Percentiles rank a stretch among this genome's conserved stretches.
phyloP scores from a whole-genome alignment of 30 jellyfish, hydroid and myxozoan genomes.

The Phacellophora camtschatica region DNA sequence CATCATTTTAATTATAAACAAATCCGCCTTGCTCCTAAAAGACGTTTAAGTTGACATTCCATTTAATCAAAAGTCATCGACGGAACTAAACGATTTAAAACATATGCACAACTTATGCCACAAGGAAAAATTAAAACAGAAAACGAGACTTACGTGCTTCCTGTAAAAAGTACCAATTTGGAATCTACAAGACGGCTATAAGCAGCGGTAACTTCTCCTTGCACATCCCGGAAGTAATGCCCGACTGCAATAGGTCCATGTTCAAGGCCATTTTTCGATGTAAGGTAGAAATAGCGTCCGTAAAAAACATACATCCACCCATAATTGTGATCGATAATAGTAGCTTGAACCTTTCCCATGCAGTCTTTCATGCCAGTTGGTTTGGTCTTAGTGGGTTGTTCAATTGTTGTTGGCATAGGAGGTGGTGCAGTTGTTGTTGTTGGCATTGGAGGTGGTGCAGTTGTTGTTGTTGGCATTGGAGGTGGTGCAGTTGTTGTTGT shows the following conservation, averaged over 20 bases:
- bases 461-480: not conserved
- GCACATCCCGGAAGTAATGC: constrained; percentile 8
- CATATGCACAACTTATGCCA: too few species aligned
- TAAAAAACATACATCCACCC: constrained; percentile 49
- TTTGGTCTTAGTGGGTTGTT: not conserved
- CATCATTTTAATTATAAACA: too few species aligned
- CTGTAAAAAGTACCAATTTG: constrained; percentile 12
- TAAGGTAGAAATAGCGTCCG: constrained; percentile 26
- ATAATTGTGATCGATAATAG: not conserved
- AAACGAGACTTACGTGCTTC: constrained; percentile 50
- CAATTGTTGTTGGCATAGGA: not conserved
- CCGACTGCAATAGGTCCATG: constrained; percentile 21
- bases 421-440: not conserved
- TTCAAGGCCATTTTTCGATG: not conserved
- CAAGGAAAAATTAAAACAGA: too few species aligned
- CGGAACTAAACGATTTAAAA: too few species aligned
- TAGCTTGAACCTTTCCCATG: constrained; percentile 15
- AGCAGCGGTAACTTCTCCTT: constrained; percentile 37
- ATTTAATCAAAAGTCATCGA: too few species aligned
- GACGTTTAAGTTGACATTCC: too few species aligned
- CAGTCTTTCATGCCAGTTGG: not conserved
- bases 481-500: not conserved
- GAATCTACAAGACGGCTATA: not conserved
- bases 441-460: constrained; percentile 9
- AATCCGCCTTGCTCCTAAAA: too few species aligned